A percentile compares a stretch with the other conserved stretches of the same genome.
Conservation (phyloP, 2,113 vertebrate species). For the Mellivora capensis region DNA sequence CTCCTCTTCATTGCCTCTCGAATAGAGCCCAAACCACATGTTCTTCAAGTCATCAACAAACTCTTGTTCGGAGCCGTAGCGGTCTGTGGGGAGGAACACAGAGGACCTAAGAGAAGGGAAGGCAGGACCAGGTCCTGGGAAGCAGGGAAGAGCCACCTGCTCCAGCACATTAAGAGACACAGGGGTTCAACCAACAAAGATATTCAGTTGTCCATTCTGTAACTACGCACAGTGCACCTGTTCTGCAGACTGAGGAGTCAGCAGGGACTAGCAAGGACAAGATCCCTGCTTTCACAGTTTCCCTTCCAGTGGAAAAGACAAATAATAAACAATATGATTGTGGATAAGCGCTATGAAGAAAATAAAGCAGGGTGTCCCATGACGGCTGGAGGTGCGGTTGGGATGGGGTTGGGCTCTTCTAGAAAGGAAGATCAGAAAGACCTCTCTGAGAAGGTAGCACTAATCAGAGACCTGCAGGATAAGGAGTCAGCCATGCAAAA, state of each 20-base stretch:
- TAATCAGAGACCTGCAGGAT: neutral
- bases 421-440: neutral
- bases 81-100: constrained; percentile 64
- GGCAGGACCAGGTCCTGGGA: neutral
- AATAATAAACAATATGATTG: neutral
- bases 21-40: constrained; percentile 99
- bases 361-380: neutral
- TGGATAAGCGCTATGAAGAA: neutral
- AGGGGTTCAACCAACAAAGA: neutral
- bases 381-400: neutral
- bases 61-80: constrained; percentile 86
- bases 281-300: neutral
- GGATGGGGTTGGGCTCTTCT: neutral
- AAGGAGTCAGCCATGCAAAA: neutral
- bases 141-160: neutral
- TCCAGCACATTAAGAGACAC: neutral
- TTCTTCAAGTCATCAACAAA: constrained; percentile 88
- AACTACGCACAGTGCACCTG: neutral
- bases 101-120: neutral
- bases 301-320: neutral
- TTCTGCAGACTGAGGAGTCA: neutral
- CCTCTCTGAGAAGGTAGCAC: neutral
- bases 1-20: constrained; percentile 77
- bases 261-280: neutral
- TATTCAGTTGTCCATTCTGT: neutral